Evolutionary conservation across 1,140 invertebrate species (phyloP), one percentile per base, ranked within the genome.

Genomic region (Palaemon carinicauda): DNA sequence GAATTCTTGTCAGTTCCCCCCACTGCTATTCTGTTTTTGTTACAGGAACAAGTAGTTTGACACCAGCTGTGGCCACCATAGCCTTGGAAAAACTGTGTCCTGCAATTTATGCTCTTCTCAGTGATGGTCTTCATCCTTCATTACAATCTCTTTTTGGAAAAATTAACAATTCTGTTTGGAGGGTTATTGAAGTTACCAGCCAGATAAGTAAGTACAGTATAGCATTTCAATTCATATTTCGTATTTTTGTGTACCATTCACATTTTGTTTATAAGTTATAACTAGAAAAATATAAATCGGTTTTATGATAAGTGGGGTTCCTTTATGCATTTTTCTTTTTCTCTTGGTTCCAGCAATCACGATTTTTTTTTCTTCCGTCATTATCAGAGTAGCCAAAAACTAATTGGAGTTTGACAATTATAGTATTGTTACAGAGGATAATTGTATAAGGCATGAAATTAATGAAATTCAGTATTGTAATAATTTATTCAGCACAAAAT

Each of bases 81-180:
- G 94, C 95, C 60, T 90, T 96, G 3, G 94, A 94, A 69, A 90
- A 90, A 54, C 91, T 96, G 10, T 97, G 96, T 90, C 96, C 96
- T 1, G 95, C 96, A n/a, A 91, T 98, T 0, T 96, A 96, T 90
- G 94, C 95, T 1, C 93, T 97, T 54, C 94, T 98, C 87, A 95
- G 94, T 87, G 96, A 97, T 91, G 96, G 96, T 1, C 92, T 97
- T 12, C 95, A 96, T 91, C 94, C 96, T 24, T 94, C 93, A 89
- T 93, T 97, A 27, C 95, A 96, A 90, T 97, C 96, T 0, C 94
- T 96, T 41, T 97, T 98, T 91, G 97, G 96, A 52, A 94, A 95
- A 33, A 95, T 97, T 51, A 94, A 95, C 78, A 96, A 97, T 90
- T 97, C 96, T 15, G 96, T 97, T 60, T 98, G 96, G 97, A 95